Evolutionary conservation across 2,888 invertebrate genomes (phyloP).

Genomic region (Petrolisthes manimaculis): DNA sequence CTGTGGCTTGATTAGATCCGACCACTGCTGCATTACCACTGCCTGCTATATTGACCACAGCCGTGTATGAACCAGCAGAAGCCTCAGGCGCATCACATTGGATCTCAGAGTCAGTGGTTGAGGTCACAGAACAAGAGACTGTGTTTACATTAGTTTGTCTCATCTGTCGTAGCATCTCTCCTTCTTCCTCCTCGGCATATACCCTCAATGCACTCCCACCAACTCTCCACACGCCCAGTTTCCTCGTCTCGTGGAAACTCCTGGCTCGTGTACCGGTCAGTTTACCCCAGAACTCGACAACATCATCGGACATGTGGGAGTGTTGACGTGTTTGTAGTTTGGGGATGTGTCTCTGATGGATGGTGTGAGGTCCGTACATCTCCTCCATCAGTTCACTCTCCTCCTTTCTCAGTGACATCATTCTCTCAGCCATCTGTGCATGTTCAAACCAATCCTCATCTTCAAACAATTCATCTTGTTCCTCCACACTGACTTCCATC

Average conservation of each 20-base stretch:
- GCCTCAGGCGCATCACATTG: conserved; percentile 4
- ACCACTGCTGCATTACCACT: conserved; percentile 27
- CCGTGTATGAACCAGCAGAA: conserved; percentile 26
- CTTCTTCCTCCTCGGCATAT: not conserved
- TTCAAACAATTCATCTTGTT: not conserved
- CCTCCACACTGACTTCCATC: not conserved
- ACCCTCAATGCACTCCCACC: not conserved
- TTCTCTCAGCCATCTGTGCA: not conserved
- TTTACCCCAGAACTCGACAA: not conserved
- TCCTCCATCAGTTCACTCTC: not conserved
- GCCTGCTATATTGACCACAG: conserved; percentile 14
- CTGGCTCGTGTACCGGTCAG: not conserved
- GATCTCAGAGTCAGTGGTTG: conserved; percentile 11
- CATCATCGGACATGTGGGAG: not conserved
- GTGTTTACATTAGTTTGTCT: not conserved
- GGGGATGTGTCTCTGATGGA: not conserved
- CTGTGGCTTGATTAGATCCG: not conserved
- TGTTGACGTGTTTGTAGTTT: not conserved
- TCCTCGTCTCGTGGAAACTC: not conserved
- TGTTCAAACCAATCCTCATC: not conserved
- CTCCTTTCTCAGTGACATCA: not conserved
- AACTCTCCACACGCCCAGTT: not conserved
- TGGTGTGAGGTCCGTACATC: not conserved
- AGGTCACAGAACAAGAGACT: conserved; percentile 14
- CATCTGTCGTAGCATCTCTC: not conserved